Base-by-base conservation (phyloP, 2,113 vertebrate species). In the Hemicordylus capensis region DNA sequence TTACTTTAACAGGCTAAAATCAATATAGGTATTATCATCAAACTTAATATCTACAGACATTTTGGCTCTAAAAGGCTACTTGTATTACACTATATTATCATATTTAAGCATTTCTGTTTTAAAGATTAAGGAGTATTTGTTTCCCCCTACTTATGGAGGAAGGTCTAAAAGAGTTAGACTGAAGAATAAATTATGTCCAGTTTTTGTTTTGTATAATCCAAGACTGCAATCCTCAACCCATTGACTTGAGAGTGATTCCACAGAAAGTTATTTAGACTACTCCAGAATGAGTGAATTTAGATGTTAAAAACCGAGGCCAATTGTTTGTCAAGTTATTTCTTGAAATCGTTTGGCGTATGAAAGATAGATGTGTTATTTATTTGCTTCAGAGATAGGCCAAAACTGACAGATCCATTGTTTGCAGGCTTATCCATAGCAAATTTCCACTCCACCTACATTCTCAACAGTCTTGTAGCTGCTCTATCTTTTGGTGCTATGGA, bases 1-100 rank as follows among this genome's bases (percentile, higher is more conserved):
- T 93, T 94, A 86, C 91, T 94, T 92, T 89, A 86, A 90, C 88
- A 61, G 82, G 80, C 28, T 90, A 87, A 92, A 94, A 93, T 93
- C 87, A 75, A 90, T 91, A 89, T 81, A 88, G 87, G 78, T 88
- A 90, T 94, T 92, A 94, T 89, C 88, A 90, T 91, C 78, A 89
- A 92, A 78, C 46, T 78, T 94, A 94, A 88, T 93, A 84, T 89
- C 90, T 93, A 93, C 92, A 91, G 89, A 89, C 76, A 89, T 94
- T 87, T 85, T 88, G 66, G 44, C 64, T 94, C 87, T 88, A 92
- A 91, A 90, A 80, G 92, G 90, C 90, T 92, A 92, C 72, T 93
- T 92, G 72, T 87, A 84, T 92, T 91, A 85, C 56, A 93, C 80
- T 91, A 80, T 72, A 89, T 95, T 84, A 84, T 48, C 14, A 72